phyloP scores from a whole-genome alignment of 2,797 vertebrate species.

The Amazonetta brasiliensis region DNA sequence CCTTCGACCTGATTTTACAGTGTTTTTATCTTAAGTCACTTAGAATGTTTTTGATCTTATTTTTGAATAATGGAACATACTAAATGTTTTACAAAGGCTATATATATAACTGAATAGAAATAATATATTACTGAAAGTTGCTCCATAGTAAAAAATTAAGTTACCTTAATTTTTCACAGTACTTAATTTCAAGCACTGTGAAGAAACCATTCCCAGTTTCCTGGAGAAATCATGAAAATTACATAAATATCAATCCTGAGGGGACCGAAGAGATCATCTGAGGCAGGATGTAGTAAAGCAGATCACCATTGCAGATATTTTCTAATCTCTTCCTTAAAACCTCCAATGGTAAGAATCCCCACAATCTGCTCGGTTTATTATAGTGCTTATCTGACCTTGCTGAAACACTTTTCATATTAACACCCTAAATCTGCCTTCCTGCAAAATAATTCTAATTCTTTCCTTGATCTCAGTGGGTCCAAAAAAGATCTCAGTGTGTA shows the following conservation, averaged over 20 bases:
- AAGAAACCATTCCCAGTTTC: not conserved
- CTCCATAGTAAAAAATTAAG: not conserved
- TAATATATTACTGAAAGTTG: conserved; percentile 16
- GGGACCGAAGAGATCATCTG: not conserved
- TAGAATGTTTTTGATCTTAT: conserved; percentile 14
- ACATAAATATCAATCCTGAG: not conserved
- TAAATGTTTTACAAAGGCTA: conserved; percentile 6
- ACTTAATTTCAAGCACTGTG: not conserved
- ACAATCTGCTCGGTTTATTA: not conserved
- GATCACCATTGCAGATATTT: not conserved
- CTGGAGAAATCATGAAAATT: not conserved
- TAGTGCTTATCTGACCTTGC: not conserved
- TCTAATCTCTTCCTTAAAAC: not conserved
- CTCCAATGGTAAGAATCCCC: not conserved
- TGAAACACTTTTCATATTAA: not conserved
- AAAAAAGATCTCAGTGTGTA: not conserved
- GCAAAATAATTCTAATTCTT: not conserved
- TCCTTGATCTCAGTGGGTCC: not conserved
- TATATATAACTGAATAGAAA: conserved; percentile 29
- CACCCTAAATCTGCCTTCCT: not conserved
- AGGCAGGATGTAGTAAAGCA: not conserved
- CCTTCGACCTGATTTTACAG: not conserved
- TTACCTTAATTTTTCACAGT: not conserved
- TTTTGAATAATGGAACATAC: conserved; percentile 1
- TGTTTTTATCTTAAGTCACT: not conserved